Conservation (phyloP, 2,797 vertebrate genomes). For the Enteromius trimaculatus region DNA sequence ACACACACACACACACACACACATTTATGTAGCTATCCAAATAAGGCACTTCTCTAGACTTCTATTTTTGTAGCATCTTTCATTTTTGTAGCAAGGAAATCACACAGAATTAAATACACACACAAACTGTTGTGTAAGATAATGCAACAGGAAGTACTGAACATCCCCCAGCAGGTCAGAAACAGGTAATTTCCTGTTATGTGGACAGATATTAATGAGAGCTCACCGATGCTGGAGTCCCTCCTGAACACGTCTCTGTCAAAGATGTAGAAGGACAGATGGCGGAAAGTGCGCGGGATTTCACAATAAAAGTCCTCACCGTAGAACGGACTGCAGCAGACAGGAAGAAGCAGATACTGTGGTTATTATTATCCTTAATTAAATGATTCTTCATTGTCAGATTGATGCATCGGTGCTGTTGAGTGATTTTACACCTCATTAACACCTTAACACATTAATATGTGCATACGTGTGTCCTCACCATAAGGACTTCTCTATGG, state of each 20-base stretch:
- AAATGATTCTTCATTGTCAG: neutral
- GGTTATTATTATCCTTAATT: neutral
- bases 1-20: neutral
- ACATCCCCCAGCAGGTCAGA: neutral
- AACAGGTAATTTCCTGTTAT: neutral
- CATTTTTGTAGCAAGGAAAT: no score
- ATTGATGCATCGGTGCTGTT: neutral
- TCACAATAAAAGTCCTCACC: constrained; percentile 99
- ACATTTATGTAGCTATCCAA: no score
- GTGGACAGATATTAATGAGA: neutral
- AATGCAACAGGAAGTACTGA: neutral
- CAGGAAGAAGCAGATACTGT: constrained; percentile 14
- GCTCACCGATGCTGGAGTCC: constrained; percentile 97
- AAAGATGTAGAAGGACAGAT: constrained; percentile 98
- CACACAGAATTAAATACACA: neutral
- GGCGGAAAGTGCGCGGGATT: constrained; percentile 96
- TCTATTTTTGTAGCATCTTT: no score
- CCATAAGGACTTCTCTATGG: constrained; percentile 98
- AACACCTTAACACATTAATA: neutral
- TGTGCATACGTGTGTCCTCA: constrained; percentile 61
- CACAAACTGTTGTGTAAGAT: neutral
- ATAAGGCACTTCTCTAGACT: no score
- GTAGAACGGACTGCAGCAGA: constrained; percentile 89
- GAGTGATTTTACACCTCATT: neutral
- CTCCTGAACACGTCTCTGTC: constrained; percentile 99